Percentiles rank a stretch among this genome's conserved stretches.
Conservation (phyloP, 1,140 invertebrate genomes). For the Conus ventricosus region DNA sequence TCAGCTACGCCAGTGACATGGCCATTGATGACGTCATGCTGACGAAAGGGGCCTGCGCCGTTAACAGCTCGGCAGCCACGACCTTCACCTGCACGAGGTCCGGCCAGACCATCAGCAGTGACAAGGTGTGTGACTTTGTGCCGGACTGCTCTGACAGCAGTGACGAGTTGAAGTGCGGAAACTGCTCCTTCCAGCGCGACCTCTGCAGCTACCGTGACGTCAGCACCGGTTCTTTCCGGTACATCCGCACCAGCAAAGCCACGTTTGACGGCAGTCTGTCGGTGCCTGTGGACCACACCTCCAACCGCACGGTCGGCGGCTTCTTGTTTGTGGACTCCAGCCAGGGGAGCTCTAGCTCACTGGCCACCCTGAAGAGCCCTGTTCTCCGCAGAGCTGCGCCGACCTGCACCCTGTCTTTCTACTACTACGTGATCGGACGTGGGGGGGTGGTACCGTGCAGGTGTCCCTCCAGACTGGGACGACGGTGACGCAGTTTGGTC, state of each 20-base stretch:
- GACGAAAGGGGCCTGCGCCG: conserved; percentile 57
- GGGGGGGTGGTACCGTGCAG: conserved; percentile 41
- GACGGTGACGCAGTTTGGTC: conserved; percentile 58
- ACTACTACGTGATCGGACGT: conserved; percentile 56
- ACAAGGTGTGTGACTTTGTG: conserved; percentile 67
- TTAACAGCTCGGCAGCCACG: background rate
- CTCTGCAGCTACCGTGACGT: conserved; percentile 68
- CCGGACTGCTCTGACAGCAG: conserved; percentile 73
- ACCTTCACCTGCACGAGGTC: conserved; percentile 51
- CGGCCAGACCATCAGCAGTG: conserved; percentile 62
- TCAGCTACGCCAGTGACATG: conserved; percentile 81
- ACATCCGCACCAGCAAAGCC: conserved; percentile 60
- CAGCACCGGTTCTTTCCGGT: conserved; percentile 61
- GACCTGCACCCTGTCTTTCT: conserved; percentile 62
- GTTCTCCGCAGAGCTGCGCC: conserved; percentile 52
- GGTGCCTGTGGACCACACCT: conserved; percentile 56
- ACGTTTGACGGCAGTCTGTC: conserved; percentile 66
- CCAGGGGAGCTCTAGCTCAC: conserved; percentile 37
- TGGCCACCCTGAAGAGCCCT: conserved; percentile 55
- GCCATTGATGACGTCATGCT: conserved; percentile 85
- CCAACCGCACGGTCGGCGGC: conserved; percentile 53
- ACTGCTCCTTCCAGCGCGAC: conserved; percentile 68
- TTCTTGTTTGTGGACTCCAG: conserved; percentile 46
- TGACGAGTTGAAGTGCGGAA: conserved; percentile 69
- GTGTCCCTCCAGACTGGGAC: conserved; percentile 31